phyloP scores from a whole-genome alignment of 2,797 vertebrate species.

The Ceryle rudis region DNA sequence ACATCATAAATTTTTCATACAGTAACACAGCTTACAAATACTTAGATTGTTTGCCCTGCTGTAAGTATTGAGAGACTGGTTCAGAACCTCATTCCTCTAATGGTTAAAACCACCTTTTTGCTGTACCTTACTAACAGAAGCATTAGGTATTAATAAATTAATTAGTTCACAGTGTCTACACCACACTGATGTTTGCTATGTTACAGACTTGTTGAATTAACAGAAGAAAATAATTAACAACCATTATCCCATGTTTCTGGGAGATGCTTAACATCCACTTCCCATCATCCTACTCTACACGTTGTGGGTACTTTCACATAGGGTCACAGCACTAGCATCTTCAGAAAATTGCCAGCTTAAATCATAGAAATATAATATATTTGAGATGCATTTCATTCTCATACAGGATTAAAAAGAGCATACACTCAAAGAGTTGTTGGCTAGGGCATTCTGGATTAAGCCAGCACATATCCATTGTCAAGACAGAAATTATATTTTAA shows the following conservation, averaged over 20 bases:
- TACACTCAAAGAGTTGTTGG: not conserved
- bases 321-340: not conserved
- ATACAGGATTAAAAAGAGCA: not conserved
- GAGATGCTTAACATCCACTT: not conserved
- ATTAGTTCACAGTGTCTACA: not conserved
- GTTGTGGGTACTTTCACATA: not conserved
- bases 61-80: not conserved
- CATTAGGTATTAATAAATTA: not conserved
- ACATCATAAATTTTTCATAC: not conserved
- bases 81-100: not conserved
- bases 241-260: not conserved
- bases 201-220: not conserved
- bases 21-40: not conserved
- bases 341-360: not conserved
- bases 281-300: not conserved
- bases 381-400: not conserved
- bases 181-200: not conserved
- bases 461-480: not conserved
- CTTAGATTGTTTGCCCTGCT: not conserved
- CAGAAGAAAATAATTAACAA: not conserved
- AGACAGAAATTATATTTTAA: conserved; percentile 39
- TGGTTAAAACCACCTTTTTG: not conserved
- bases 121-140: not conserved
- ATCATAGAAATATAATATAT: not conserved
- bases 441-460: not conserved